phyloP scores from a whole-genome alignment of 1,140 invertebrate genomes.

The Neotoxoptera formosana region DNA sequence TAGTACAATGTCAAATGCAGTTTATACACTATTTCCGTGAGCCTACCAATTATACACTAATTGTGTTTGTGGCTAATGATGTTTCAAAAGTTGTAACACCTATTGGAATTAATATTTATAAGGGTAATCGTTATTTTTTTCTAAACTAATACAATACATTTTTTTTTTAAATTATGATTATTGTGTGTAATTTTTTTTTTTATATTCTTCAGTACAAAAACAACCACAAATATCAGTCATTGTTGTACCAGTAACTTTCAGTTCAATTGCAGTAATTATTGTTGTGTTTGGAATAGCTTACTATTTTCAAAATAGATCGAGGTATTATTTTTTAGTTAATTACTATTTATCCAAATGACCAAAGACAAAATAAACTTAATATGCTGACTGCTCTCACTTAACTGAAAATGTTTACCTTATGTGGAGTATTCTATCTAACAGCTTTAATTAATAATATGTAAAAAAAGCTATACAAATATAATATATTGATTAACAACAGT shows the following conservation, averaged over 20 bases:
- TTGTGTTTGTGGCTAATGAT: constrained; percentile 78
- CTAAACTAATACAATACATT: not conserved
- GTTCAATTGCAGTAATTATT: constrained; percentile 77
- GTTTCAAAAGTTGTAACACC: constrained; percentile 73
- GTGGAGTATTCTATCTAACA: too few relatives aligned
- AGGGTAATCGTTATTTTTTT: constrained; percentile 69
- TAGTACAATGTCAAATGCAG: constrained; percentile 68
- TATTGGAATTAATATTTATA: constrained; percentile 79
- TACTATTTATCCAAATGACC: not conserved
- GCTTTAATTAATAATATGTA: too few relatives aligned
- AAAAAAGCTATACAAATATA: too few relatives aligned
- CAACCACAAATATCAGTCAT: constrained; percentile 84
- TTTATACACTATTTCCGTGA: constrained; percentile 74
- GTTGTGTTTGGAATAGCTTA: constrained; percentile 86
- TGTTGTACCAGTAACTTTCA: constrained; percentile 81
- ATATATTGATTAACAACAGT: too few relatives aligned
- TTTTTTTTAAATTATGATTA: not conserved
- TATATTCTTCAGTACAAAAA: constrained; percentile 70
- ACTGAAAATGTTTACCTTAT: not conserved
- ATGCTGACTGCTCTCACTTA: not conserved
- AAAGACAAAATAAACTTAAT: not conserved
- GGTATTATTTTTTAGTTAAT: constrained; percentile 64
- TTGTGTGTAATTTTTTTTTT: constrained; percentile 54
- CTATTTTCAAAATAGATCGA: constrained; percentile 78
- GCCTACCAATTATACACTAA: constrained; percentile 72